Conservation (phyloP, 2,113 vertebrate species). For the Passer montanus region DNA sequence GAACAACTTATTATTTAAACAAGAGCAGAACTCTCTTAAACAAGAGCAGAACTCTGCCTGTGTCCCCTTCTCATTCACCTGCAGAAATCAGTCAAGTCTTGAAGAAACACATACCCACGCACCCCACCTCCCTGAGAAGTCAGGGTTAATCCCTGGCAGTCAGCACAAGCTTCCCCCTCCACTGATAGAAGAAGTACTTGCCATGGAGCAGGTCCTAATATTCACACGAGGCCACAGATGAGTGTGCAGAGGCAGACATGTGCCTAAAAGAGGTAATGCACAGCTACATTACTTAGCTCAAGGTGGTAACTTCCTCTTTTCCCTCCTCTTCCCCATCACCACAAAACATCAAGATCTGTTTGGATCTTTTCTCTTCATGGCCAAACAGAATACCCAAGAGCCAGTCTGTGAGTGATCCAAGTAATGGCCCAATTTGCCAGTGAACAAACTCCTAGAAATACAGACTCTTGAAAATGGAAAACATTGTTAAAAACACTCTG, state of each 20-base stretch:
- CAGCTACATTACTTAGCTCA: background rate
- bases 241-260: background rate
- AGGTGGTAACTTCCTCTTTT: background rate
- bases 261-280: background rate
- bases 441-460: background rate
- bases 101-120: background rate
- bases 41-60: background rate
- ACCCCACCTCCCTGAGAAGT: background rate
- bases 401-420: background rate
- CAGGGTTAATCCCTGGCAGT: background rate
- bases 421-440: background rate
- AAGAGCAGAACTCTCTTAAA: background rate
- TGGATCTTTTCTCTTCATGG: background rate
- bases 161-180: background rate
- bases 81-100: background rate
- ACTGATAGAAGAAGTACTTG: background rate
- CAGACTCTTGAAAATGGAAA: background rate
- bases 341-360: background rate
- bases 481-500: background rate
- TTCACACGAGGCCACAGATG: background rate
- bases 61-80: background rate
- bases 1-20: background rate
- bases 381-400: background rate
- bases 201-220: background rate
- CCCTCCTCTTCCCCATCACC: background rate